These are phyloP conservation scores for Phaonia tiefii DNA, from an alignment of 2,888 invertebrate species.

Conservation along the genomic window DNA sequence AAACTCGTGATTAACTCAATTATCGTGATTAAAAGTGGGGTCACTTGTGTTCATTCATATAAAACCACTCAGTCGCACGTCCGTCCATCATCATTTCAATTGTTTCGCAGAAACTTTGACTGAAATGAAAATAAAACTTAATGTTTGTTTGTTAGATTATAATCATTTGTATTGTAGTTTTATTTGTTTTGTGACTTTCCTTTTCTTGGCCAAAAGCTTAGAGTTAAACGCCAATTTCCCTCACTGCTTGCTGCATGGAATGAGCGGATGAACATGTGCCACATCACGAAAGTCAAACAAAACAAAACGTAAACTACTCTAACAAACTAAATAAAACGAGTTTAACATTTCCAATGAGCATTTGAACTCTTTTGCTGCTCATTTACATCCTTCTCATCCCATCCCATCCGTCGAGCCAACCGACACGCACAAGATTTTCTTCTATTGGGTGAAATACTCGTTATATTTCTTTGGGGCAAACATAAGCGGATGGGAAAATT, in stretches of 20 bases:
- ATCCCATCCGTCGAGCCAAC: too few species aligned
- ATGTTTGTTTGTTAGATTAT: too few species aligned
- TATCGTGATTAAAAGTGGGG: too few species aligned
- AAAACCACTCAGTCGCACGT: not conserved
- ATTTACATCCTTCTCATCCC: not conserved
- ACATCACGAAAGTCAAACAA: not conserved
- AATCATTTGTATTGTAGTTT: too few species aligned
- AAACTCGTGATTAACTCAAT: slow-evolving; percentile 5
- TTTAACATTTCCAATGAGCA: slow-evolving; percentile 39
- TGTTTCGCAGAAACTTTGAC: not conserved
- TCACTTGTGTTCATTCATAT: not conserved
- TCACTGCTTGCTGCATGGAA: too few species aligned
- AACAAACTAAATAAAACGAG: slow-evolving; percentile 21
- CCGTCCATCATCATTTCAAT: too few species aligned
- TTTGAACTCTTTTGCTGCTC: slow-evolving; percentile 29
- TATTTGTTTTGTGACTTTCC: not conserved
- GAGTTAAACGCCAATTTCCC: too few species aligned
- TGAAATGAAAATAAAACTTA: not conserved
- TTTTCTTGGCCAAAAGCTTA: not conserved
- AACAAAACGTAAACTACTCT: not conserved
- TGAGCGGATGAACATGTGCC: slow-evolving; percentile 29
- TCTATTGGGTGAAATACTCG: not conserved
- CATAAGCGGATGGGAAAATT: not conserved
- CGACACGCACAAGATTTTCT: not conserved
- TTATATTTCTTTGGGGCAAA: not conserved